Evolutionary conservation across 2,888 invertebrate species (phyloP).

Genomic region (Pachymerium ferrugineum): DNA sequence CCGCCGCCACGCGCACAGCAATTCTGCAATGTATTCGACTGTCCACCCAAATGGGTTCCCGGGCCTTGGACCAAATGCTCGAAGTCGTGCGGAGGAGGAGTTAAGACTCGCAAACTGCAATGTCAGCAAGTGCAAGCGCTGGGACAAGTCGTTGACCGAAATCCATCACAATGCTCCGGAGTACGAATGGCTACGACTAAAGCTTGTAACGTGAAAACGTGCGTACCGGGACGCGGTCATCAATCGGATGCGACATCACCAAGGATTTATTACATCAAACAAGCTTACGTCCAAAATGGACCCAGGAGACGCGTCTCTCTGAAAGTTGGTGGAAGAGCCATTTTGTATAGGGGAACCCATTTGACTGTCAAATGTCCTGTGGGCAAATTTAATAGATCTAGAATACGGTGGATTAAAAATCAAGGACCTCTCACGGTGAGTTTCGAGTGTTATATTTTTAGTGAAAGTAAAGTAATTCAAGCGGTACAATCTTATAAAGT

Average conservation of each 20-base stretch:
- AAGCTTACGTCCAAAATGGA: conserved; percentile 74
- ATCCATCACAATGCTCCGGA: conserved; percentile 61
- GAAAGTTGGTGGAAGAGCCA: conserved; percentile 84
- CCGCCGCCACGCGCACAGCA: conserved; percentile 83
- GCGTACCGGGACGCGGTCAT: conserved; percentile 57
- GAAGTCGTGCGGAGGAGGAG: conserved; percentile 85
- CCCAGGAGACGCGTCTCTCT: conserved; percentile 74
- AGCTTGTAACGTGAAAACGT: conserved; percentile 77
- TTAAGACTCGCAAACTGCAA: conserved; percentile 69
- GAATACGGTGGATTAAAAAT: conserved; percentile 85
- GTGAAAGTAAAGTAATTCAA: too few species aligned
- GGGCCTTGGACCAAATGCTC: conserved; percentile 86
- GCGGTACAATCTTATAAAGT: too few species aligned
- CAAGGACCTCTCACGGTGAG: conserved; percentile 55
- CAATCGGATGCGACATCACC: conserved; percentile 51
- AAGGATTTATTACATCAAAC: conserved; percentile 70
- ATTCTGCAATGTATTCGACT: conserved; percentile 87
- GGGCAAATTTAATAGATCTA: conserved; percentile 67
- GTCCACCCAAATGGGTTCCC: conserved; percentile 82
- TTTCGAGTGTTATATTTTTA: background rate
- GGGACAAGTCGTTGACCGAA: conserved; percentile 78
- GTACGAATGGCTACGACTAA: conserved; percentile 67
- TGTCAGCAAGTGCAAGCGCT: conserved; percentile 86
- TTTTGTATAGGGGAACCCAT: conserved; percentile 82
- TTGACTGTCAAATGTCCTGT: conserved; percentile 92